Base-by-base conservation (phyloP, 2,113 vertebrate genomes). In the Cyphomyrus plagiostoma region DNA sequence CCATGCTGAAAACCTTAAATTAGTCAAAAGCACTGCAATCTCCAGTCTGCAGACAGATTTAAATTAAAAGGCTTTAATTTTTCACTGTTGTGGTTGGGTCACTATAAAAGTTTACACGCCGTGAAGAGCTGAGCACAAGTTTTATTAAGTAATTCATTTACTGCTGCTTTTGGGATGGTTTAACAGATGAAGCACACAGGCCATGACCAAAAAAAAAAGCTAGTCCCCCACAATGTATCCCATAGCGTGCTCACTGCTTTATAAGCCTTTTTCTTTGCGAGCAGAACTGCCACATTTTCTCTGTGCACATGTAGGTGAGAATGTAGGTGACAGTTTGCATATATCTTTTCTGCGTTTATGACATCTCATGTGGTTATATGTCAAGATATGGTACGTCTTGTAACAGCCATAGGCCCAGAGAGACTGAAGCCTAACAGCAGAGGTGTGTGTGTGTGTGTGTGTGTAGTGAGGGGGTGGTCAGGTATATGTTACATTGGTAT, bases 71-170 rank as follows among this genome's bases (percentile, higher is more conserved):
- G 74, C 35, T 80, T 35, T 77, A 39, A 77, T 77, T 77, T 80
- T 80, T 80, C 74, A 80, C 4, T 80, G 74, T 39, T 39, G 74
- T 39, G 74, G 35, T 80, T 80, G 74, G 30, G 15, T 42, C 74
- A 30, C 62, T 30, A 70, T 70, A 70, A 70, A 70, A 70, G 10
- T 70, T 70, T 30, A 70, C 10, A 70, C 3, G 62, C 62, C 30
- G 26, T 70, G 62, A 70, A 70, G 30, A 26, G 74, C 30, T 80
- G 17, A 42, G 74, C 74, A 42, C 74, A 19, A 80, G 74, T 80
- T 80, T 35, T 42, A 80, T 80, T 80, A 80, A 80, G 74, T 80
- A 35, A 80, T 80, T 39, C 74, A 80, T 42, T 80, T 80, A 80
- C 17, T 42, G 30, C 74, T 19, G 74, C 30, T 80, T 80, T 80